Base-by-base conservation (phyloP, 2,888 invertebrate genomes). In the Callosobruchus maculatus region DNA sequence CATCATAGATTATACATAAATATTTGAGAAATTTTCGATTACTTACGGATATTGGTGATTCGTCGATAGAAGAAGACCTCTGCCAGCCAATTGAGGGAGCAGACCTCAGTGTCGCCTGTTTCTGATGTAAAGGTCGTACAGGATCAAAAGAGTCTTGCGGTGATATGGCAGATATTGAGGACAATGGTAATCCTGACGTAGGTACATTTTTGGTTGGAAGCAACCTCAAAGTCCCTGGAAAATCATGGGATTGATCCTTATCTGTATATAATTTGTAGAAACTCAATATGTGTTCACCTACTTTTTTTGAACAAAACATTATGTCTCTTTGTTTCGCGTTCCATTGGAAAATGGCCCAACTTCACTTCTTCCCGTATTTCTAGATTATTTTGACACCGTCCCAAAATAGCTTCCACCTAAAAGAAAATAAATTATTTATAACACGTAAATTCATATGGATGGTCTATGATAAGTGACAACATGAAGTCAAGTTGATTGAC, bases 291-390 rank as follows among this genome's bases (percentile, higher is more conserved):
- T 18, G 13, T 49, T 49, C 49, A 49, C 49, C 18, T 49, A 49
- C 49, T 49, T 49, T 49, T 49, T 13, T 49, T 49, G 18, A 49
- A 49, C 3, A 49, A 13, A 5, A 49, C 13, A 18, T 49, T 49
- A 1, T 49, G 49, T 49, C 49, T 49, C 49, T 18, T 49, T 18
- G 13, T 49, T 18, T 49, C 49, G 49, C 49, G 49, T 49, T 49
- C 20, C 9, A 75, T 21, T 21, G 75, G 74, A 72, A 76, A 72
- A 67, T 76, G 76, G 13, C 76, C 76, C 20, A 76, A 70, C 20
- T 22, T 68, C 5, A 76, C 69, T 21, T 69, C 67, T 13, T 75
- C 66, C 31, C 66, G 49, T 22, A 76, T 71, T 13, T 71, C 71
- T 31, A 76, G 67, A 68, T 75, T 72, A 2, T 71, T 21, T 26